phyloP scores from a whole-genome alignment of 2,113 vertebrate species.

The Dromiciops gliroides region DNA sequence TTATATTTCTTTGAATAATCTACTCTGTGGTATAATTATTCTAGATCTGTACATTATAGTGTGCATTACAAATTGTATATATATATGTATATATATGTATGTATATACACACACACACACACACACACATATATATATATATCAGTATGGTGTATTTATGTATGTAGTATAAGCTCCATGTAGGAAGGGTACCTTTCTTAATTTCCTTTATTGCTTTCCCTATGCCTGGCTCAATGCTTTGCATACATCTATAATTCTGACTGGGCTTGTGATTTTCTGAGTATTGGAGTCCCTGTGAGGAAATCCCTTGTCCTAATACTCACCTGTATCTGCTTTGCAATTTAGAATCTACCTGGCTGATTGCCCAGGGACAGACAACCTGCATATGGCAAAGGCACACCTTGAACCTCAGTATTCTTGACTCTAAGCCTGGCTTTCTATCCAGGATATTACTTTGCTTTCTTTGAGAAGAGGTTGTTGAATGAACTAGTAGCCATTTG shows the following conservation, averaged over 20 bases:
- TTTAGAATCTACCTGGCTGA: not conserved
- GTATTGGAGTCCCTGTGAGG: not conserved
- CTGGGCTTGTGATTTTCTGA: not conserved
- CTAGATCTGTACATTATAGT: not conserved
- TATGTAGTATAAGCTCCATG: not conserved
- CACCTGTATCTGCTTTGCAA: not conserved
- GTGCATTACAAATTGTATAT: not conserved
- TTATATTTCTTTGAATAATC: not conserved
- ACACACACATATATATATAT: too few relatives aligned
- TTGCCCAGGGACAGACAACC: not conserved
- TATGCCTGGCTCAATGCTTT: not conserved
- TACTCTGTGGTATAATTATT: not conserved
- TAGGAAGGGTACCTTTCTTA: not conserved
- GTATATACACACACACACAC: too few relatives aligned
- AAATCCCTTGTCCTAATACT: not conserved
- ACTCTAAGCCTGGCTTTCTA: not conserved
- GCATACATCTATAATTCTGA: not conserved
- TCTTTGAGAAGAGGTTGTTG: not conserved
- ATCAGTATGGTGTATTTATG: too few relatives aligned
- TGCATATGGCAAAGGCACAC: not conserved
- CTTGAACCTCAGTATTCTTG: not conserved
- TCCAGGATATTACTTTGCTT: not conserved
- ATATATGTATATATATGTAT: too few relatives aligned
- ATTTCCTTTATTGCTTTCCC: not conserved
- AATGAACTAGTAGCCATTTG: not conserved